Evolutionary conservation across 64 coral and sea anemone species (phyloP).

Genomic region (Dendronephthya gigantea): DNA sequence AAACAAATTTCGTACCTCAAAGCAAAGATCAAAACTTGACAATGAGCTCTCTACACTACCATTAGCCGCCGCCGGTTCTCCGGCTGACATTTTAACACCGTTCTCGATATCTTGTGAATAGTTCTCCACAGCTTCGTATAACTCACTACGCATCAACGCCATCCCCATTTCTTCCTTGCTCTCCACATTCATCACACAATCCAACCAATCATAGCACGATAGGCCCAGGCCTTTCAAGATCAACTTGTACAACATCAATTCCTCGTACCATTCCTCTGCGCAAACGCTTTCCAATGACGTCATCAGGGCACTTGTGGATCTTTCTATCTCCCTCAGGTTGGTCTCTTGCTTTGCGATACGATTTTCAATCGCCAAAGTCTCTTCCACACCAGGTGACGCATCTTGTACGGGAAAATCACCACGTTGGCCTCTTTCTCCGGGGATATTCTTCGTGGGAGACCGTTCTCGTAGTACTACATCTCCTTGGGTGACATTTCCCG

Average conservation of each 20-base stretch:
- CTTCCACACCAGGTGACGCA: no score
- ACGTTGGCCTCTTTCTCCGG: no score
- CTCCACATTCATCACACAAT: neutral
- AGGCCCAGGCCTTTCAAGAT: neutral
- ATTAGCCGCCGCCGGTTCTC: neutral
- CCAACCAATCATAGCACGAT: neutral
- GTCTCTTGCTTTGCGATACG: neutral
- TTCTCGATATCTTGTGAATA: neutral
- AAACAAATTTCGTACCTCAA: neutral
- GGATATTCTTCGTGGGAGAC: no score
- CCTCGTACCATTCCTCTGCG: neutral
- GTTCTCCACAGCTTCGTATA: neutral
- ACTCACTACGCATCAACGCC: neutral
- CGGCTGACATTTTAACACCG: neutral
- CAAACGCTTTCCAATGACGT: neutral
- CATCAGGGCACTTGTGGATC: neutral
- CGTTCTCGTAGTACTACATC: no score
- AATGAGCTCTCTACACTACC: neutral
- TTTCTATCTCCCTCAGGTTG: neutral
- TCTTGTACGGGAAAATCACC: no score
- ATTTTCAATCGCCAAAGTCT: neutral
- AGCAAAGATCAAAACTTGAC: neutral
- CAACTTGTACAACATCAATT: neutral
- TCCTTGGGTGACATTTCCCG: neutral
- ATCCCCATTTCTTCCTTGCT: neutral